phyloP scores from a whole-genome alignment of 2,113 vertebrate species.

The Hydrochoerus hydrochaeris region DNA sequence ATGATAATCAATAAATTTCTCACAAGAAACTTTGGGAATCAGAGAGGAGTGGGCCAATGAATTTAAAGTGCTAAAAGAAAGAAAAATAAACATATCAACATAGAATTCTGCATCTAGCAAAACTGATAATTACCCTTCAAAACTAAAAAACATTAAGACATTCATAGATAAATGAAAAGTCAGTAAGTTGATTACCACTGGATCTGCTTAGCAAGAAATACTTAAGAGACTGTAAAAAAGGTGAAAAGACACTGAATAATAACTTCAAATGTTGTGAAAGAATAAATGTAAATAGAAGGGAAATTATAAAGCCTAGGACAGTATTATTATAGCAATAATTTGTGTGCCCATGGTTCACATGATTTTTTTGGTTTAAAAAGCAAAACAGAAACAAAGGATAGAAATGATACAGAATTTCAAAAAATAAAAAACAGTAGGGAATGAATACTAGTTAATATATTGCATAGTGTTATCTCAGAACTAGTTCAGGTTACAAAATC shows the following conservation, averaged over 20 bases:
- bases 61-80: not conserved
- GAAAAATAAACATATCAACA: not conserved
- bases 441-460: too few relatives aligned
- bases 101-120: not conserved
- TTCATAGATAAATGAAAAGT: not conserved
- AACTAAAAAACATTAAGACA: not conserved
- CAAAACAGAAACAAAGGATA: too few relatives aligned
- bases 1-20: not conserved
- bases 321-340: not conserved
- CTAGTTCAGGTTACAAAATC: too few relatives aligned
- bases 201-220: not conserved
- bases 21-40: not conserved
- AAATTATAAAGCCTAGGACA: not conserved
- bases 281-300: not conserved
- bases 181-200: not conserved
- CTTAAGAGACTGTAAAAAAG: not conserved
- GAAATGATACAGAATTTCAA: too few relatives aligned
- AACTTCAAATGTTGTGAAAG: not conserved
- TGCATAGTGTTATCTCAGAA: too few relatives aligned
- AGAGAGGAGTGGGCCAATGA: not conserved
- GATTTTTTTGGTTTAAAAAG: too few relatives aligned
- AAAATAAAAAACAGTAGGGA: too few relatives aligned
- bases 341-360: not conserved
- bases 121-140: not conserved
- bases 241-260: not conserved